Percentiles rank a stretch among this genome's conserved stretches.
Evolutionary conservation across 2,888 invertebrate genomes (phyloP).

Genomic region (Drosophila fungiperda): DNA sequence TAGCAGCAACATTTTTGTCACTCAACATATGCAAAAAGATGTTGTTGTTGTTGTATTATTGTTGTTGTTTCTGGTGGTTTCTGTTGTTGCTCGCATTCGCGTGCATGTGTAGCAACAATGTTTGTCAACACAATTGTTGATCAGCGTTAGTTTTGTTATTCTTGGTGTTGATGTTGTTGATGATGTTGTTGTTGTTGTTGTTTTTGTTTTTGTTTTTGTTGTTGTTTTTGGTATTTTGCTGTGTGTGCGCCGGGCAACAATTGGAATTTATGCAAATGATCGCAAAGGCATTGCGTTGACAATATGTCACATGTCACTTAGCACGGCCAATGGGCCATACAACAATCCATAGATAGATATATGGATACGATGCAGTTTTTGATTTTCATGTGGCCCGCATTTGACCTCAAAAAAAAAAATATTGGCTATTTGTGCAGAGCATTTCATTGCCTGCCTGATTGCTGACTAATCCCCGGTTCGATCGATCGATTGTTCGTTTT

Average conservation of each 20-base stretch:
- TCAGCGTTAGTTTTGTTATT: slow-evolving; percentile 34
- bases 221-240: slow-evolving; percentile 11
- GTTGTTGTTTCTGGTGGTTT: slow-evolving; percentile 13
- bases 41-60: slow-evolving; percentile 17
- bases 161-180: slow-evolving; percentile 10
- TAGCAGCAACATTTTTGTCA: slow-evolving; percentile 78
- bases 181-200: slow-evolving; percentile 6
- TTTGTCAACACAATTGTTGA: slow-evolving; percentile 76
- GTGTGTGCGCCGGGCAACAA: slow-evolving; percentile 58
- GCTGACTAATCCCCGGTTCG: slow-evolving; percentile 65
- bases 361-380: slow-evolving; percentile 38
- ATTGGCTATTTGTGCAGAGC: slow-evolving; percentile 52
- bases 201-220: slow-evolving; percentile 9
- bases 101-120: slow-evolving; percentile 79
- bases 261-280: slow-evolving; percentile 82
- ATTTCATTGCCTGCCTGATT: slow-evolving; percentile 61
- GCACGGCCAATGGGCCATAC: slow-evolving; percentile 58
- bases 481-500: slow-evolving; percentile 39
- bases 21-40: slow-evolving; percentile 57
- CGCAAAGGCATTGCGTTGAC: slow-evolving; percentile 80
- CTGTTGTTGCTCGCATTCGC: slow-evolving; percentile 41
- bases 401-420: slow-evolving; percentile 61
- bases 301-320: slow-evolving; percentile 83
- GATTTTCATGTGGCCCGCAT: slow-evolving; percentile 67
- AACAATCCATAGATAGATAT: slow-evolving; percentile 48